phyloP scores from a whole-genome alignment of 2,888 invertebrate species.

The Malachius bipustulatus region DNA sequence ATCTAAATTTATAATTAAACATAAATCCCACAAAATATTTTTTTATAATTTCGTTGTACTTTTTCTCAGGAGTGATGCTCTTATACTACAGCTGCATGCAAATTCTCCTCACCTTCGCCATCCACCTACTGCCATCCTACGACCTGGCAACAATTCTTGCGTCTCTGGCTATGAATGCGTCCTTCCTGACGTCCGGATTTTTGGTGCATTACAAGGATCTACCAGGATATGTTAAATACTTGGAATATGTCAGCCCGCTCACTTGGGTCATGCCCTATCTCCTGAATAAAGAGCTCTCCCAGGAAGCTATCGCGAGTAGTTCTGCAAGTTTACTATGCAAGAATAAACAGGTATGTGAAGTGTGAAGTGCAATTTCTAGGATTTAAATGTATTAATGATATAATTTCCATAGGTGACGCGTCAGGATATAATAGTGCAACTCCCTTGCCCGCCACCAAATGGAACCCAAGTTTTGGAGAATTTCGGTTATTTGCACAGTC shows the following conservation, averaged over 20 bases:
- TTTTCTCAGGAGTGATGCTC: constrained; percentile 53
- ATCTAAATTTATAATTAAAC: no score
- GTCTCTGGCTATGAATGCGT: constrained; percentile 46
- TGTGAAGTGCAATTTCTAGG: no score
- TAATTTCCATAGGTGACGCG: constrained; percentile 56
- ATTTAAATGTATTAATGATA: no score
- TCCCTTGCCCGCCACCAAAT: constrained; percentile 69
- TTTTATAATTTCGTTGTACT: no score
- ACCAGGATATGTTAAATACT: constrained; percentile 52
- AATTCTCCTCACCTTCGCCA: constrained; percentile 53
- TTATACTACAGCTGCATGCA: constrained; percentile 58
- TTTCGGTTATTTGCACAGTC: constrained; percentile 39
- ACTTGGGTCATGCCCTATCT: constrained; percentile 61
- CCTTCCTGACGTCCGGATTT: constrained; percentile 54
- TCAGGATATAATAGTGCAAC: constrained; percentile 77
- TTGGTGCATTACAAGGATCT: constrained; percentile 56
- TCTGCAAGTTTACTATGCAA: constrained; percentile 47
- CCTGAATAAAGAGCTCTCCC: constrained; percentile 52
- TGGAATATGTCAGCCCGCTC: constrained; percentile 58
- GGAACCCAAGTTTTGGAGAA: constrained; percentile 56
- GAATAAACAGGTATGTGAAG: constrained; percentile 54
- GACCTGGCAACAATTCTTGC: constrained; percentile 52
- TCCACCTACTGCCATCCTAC: constrained; percentile 53
- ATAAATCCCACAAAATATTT: no score
- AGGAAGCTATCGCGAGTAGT: constrained; percentile 47